Conservation (phyloP, 1,140 invertebrate genomes). For the Fopius arisanus region DNA sequence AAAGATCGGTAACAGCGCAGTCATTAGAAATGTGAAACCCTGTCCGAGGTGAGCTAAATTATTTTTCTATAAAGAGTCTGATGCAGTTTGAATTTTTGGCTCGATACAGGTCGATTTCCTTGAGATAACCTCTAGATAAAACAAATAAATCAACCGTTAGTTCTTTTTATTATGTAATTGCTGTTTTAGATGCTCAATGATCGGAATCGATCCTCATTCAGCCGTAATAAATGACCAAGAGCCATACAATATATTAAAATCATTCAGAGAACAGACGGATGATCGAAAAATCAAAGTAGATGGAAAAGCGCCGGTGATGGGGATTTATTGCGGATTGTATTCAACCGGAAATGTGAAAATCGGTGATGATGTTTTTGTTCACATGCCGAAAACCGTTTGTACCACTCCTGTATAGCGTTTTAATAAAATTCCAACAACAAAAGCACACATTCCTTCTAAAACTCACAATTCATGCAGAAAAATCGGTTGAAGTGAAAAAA, state of each 20-base stretch:
- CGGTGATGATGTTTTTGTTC: slow-evolving; percentile 52
- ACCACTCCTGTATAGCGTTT: not conserved
- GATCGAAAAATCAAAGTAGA: slow-evolving; percentile 39
- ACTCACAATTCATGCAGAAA: not conserved
- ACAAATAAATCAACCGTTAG: not conserved
- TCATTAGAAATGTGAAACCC: slow-evolving; percentile 57
- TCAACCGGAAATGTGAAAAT: slow-evolving; percentile 46
- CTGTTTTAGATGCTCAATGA: slow-evolving; percentile 47
- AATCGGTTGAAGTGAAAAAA: not conserved
- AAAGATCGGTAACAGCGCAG: slow-evolving; percentile 53
- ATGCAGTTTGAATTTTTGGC: not conserved
- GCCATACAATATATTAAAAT: slow-evolving; percentile 47
- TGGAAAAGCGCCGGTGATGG: slow-evolving; percentile 46
- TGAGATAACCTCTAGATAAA: no score
- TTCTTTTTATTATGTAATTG: slow-evolving; percentile 14
- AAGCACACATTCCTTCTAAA: not conserved
- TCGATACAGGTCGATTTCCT: no score
- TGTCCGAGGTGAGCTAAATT: slow-evolving; percentile 53
- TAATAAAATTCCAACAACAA: not conserved
- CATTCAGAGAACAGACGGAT: slow-evolving; percentile 44
- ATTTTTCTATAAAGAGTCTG: slow-evolving; percentile 9
- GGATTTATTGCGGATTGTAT: slow-evolving; percentile 54
- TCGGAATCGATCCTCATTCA: slow-evolving; percentile 46
- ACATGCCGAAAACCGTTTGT: slow-evolving; percentile 15
- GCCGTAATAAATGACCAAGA: slow-evolving; percentile 39